Evolutionary conservation across 2,797 vertebrate genomes (phyloP).

Genomic region (Rostrhamus sociabilis): DNA sequence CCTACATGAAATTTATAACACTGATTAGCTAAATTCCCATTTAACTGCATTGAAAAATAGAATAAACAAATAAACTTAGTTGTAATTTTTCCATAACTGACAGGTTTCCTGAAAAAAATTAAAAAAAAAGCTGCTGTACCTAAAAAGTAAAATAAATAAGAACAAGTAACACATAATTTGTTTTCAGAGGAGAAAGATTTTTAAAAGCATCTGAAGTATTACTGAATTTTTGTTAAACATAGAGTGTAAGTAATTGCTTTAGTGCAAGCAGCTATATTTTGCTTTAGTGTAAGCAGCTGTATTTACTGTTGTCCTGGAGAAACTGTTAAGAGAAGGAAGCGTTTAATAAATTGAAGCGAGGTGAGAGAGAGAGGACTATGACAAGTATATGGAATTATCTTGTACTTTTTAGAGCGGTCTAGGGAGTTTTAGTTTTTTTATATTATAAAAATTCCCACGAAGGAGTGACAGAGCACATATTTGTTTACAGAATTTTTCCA

Average conservation of each 20-base stretch:
- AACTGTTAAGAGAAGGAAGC: background rate
- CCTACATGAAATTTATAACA: background rate
- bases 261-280: too few relatives aligned
- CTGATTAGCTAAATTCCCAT: conserved; percentile 1
- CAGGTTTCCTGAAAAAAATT: background rate
- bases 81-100: background rate
- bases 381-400: background rate
- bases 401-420: background rate
- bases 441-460: background rate
- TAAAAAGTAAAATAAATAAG: background rate
- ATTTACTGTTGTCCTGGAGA: background rate
- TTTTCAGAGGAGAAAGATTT: background rate
- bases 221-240: background rate
- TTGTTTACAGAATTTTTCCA: background rate
- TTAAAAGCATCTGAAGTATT: background rate
- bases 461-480: background rate
- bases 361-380: background rate
- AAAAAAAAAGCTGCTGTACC: background rate
- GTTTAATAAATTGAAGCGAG: background rate
- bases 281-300: background rate
- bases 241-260: background rate
- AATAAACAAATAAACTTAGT: background rate
- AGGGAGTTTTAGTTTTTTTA: background rate
- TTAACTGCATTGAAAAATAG: conserved; percentile 13
- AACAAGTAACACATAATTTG: background rate